Evolutionary conservation across 2,797 vertebrate species (phyloP), one percentile per base, ranked within the genome.

Genomic region (Danio albolineatus): DNA sequence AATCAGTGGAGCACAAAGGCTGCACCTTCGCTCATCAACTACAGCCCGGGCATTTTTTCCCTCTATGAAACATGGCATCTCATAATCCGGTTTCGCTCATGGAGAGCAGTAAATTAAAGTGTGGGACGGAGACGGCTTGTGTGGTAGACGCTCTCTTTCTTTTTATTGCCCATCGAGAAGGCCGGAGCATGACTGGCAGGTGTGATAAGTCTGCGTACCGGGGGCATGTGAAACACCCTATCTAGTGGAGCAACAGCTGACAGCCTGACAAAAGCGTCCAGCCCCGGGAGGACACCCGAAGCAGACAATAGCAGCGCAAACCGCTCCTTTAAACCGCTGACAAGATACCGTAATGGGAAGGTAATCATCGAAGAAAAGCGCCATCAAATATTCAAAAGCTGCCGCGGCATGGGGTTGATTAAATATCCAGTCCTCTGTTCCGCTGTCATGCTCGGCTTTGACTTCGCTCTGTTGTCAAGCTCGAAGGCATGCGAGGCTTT

Each of bases 301-400:
- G 76, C 83, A 79, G 80, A 91, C 84, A 56, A 84, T 76, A 61
- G 85, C 56, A 90, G 89, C 89, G 88, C 89, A 85, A 93, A 84
- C 79, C 43, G 38, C 70, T 90, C 79, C 84, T 83, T 85, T 84
- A 76, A 83, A 73, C 71, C 67, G 72, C 83, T 89, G 85, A 85
- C 89, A 85, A 91, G 88, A 87, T 87, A 87, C 85, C 80, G 79
- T 88, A 88, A 91, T 91, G 88, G 85, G 86, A 91, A 92, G 89
- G 89, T 86, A 87, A 92, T 90, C 90, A 91, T 90, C 79, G 85
- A 87, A 91, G 87, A 89, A 89, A 88, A 92, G 90, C 88, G 85
- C 88, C 88, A 91, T 92, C 87, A 90, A 87, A 92, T 91, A 93
- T 85, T 82, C 61, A 93, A 85, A 84, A 89, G 87, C 85, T 73